Percentiles rank a stretch among this genome's conserved stretches.
These are phyloP conservation scores for Dissostichus mawsoni DNA, from an alignment of 2,113 vertebrate species.

Conservation along the genomic window DNA sequence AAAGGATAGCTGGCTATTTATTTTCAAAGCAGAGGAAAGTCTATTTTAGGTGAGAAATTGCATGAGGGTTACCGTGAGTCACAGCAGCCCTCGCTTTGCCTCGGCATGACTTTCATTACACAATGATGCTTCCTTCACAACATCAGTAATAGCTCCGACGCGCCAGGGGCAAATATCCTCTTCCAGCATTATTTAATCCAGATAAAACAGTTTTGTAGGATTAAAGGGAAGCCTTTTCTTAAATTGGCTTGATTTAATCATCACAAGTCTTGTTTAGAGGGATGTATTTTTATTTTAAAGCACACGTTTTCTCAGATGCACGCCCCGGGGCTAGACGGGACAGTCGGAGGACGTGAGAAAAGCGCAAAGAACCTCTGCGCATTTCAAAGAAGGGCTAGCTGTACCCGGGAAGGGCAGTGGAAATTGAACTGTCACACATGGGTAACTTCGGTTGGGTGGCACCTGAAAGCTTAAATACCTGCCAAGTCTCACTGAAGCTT, in stretches of 20 bases:
- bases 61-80: constrained; percentile 23
- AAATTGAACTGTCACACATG: constrained; percentile 30
- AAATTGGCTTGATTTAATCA: not conserved
- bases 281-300: not conserved
- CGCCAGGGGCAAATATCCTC: constrained; percentile 12
- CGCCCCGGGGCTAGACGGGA: constrained; percentile 56
- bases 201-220: not conserved
- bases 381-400: constrained; percentile 8
- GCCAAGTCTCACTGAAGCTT: not conserved
- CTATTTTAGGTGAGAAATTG: not conserved
- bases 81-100: constrained; percentile 39
- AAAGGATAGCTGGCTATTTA: not conserved
- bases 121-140: constrained; percentile 73
- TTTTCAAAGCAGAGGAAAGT: not conserved
- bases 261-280: not conserved
- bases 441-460: constrained; percentile 22
- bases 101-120: constrained; percentile 71
- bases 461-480: not conserved
- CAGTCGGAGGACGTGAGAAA: constrained; percentile 30
- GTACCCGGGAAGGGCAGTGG: constrained; percentile 47
- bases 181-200: not conserved
- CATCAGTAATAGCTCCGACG: constrained; percentile 17
- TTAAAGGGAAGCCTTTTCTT: not conserved
- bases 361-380: constrained; percentile 45
- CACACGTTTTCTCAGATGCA: constrained; percentile 16